A percentile compares a stretch with the other conserved stretches of the same genome.
phyloP scores from a whole-genome alignment of 2,113 vertebrate species.

The Boulengeromyrus knoepffleri region DNA sequence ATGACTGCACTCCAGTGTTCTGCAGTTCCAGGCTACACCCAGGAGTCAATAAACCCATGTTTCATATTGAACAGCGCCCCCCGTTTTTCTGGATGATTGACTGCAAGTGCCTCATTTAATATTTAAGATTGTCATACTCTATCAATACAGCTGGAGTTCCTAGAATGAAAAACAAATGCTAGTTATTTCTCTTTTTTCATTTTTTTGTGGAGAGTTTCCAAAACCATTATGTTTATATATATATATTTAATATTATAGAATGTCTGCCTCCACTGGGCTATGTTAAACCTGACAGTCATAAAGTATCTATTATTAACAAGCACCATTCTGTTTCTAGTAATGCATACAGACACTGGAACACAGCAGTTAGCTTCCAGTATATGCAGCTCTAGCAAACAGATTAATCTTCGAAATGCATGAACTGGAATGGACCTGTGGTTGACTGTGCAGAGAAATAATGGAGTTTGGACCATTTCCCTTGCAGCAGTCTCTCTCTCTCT shows the following conservation, averaged over 20 bases:
- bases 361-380: neutral
- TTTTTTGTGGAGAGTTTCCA: neutral
- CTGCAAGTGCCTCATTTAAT: neutral
- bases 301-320: neutral
- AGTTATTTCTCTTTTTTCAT: neutral
- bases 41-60: neutral
- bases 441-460: neutral
- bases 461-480: neutral
- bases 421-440: neutral
- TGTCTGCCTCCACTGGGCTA: neutral
- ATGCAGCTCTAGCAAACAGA: neutral
- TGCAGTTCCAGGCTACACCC: neutral
- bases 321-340: neutral
- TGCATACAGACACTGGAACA: neutral
- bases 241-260: neutral
- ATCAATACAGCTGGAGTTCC: neutral
- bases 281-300: neutral
- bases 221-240: neutral
- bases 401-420: slow-evolving; percentile 10
- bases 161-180: neutral
- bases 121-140: neutral
- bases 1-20: neutral
- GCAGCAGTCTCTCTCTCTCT: neutral
- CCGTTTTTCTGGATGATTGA: neutral
- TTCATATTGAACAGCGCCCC: neutral